phyloP scores from a whole-genome alignment of 2,113 vertebrate genomes.

The Megaceryle torquata region DNA sequence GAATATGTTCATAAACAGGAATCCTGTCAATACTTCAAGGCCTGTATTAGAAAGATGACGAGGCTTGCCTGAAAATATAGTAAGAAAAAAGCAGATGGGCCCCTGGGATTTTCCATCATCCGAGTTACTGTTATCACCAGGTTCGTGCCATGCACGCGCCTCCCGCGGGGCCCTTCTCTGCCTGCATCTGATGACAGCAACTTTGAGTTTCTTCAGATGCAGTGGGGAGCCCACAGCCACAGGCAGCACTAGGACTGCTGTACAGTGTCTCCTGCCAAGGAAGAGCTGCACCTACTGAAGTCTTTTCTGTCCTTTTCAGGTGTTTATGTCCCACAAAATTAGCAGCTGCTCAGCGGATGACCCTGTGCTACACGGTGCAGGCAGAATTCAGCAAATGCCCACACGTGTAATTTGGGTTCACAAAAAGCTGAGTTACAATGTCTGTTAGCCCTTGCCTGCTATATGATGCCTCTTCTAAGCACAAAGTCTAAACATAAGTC shows the following conservation, averaged over 20 bases:
- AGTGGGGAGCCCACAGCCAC: not conserved
- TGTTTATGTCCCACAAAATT: not conserved
- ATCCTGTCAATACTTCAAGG: not conserved
- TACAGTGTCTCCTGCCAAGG: not conserved
- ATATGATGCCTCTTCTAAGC: not conserved
- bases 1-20: not conserved
- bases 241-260: not conserved
- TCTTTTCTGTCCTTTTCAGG: not conserved
- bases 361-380: rapidly evolving
- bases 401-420: rapidly evolving
- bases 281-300: not conserved
- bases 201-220: not conserved
- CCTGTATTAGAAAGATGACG: not conserved
- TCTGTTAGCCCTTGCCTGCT: not conserved
- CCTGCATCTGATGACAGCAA: not conserved
- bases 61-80: not conserved
- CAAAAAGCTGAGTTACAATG: not conserved
- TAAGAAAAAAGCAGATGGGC: not conserved
- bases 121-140: not conserved
- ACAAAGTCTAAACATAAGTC: not conserved
- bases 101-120: not conserved
- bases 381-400: not conserved
- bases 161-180: not conserved
- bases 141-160: rapidly evolving
- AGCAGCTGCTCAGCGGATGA: rapidly evolving